phyloP scores from a whole-genome alignment of 2,797 vertebrate genomes.

The Graptemys geographica region DNA sequence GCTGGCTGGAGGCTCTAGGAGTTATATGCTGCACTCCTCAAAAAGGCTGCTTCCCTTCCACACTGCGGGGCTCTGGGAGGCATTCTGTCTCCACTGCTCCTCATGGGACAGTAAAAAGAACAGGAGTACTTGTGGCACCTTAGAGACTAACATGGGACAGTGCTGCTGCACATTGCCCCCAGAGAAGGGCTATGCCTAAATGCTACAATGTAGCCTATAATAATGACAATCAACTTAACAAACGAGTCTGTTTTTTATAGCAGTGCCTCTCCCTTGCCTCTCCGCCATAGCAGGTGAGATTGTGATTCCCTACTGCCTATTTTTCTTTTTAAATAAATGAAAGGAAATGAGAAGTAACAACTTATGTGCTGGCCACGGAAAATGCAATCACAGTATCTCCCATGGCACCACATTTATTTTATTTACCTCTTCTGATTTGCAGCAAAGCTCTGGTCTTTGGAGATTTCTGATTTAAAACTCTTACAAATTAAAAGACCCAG shows the following conservation, averaged over 20 bases:
- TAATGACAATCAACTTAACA: not conserved
- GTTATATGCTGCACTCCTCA: not conserved
- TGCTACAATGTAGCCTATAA: not conserved
- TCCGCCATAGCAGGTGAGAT: slow-evolving; percentile 33
- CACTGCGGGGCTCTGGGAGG: not conserved
- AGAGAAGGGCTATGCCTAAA: not conserved
- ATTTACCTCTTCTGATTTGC: not conserved
- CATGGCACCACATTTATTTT: not conserved
- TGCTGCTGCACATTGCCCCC: not conserved
- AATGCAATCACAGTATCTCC: not conserved
- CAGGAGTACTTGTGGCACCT: too few species aligned
- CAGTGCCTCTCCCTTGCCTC: not conserved
- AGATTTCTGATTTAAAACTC: not conserved
- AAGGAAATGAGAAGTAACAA: slow-evolving; percentile 17
- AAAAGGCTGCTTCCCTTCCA: not conserved
- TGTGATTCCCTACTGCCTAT: not conserved
- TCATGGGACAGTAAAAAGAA: not conserved
- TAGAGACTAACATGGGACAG: not conserved
- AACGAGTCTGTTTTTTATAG: not conserved
- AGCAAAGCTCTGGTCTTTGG: not conserved
- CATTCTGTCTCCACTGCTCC: not conserved
- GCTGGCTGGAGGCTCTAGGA: not conserved
- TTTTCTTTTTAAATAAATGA: slow-evolving; percentile 55
- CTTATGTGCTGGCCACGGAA: slow-evolving; percentile 22
- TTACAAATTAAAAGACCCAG: not conserved